Conservation (phyloP, 2,113 vertebrate species). For the Eleginops maclovinus region DNA sequence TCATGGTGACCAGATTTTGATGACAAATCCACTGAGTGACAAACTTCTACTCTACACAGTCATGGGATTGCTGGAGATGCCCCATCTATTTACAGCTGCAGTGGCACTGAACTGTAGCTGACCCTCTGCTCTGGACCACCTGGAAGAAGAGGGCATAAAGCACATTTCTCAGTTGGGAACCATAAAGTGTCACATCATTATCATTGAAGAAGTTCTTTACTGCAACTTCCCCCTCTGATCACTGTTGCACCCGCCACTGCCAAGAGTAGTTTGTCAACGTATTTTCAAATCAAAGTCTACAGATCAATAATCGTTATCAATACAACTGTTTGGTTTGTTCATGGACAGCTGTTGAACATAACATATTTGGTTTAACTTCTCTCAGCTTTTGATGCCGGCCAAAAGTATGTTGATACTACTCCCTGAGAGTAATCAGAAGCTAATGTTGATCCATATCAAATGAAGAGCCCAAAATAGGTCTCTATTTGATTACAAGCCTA, state of each 20-base stretch:
- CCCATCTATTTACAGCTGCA: slow-evolving; percentile 35
- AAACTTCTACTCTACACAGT: too few species aligned
- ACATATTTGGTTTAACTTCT: slow-evolving; percentile 9
- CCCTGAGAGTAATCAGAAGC: slow-evolving; percentile 1
- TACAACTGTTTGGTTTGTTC: not conserved
- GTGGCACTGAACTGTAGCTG: slow-evolving; percentile 60
- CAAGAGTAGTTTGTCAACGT: not conserved
- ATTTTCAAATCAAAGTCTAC: slow-evolving; percentile 7
- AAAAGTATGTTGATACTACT: slow-evolving; percentile 15
- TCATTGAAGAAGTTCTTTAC: slow-evolving; percentile 42
- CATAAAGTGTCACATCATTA: slow-evolving; percentile 55
- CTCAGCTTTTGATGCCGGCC: slow-evolving; percentile 7
- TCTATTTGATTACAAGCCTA: slow-evolving; percentile 37
- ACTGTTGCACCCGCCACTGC: not conserved
- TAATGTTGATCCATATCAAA: slow-evolving; percentile 48
- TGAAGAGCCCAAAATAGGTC: not conserved
- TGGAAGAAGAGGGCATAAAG: slow-evolving; percentile 55
- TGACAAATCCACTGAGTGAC: too few species aligned
- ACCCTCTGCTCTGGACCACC: slow-evolving; percentile 56
- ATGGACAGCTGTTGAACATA: slow-evolving; percentile 23
- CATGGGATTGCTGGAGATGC: too few species aligned
- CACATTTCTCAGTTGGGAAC: slow-evolving; percentile 56
- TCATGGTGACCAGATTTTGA: too few species aligned
- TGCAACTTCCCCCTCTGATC: slow-evolving; percentile 13
- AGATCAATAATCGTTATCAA: not conserved